These are phyloP conservation scores for Ciconia maguari DNA, from an alignment of 2,113 vertebrate species.

Conservation along the genomic window DNA sequence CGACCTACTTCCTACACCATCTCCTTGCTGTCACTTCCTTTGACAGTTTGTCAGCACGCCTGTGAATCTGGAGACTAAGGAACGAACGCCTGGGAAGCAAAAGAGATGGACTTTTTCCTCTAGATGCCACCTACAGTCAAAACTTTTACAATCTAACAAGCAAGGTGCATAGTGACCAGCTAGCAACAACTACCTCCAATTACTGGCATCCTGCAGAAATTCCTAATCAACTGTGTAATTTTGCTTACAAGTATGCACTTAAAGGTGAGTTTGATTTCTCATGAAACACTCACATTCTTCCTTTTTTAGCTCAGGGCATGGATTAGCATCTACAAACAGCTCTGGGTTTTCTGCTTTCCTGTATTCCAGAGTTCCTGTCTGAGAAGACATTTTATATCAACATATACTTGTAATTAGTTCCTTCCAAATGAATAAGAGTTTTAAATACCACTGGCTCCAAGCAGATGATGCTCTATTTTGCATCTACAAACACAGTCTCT, in stretches of 20 bases:
- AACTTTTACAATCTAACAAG: background rate
- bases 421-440: background rate
- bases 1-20: conserved; percentile 14
- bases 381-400: background rate
- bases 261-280: background rate
- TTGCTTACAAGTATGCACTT: background rate
- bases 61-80: background rate
- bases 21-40: conserved; percentile 50
- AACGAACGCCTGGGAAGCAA: background rate
- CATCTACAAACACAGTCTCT: background rate
- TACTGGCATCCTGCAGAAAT: conserved; percentile 6
- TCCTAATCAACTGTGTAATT: background rate
- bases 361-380: background rate
- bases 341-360: background rate
- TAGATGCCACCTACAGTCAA: conserved; percentile 20
- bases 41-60: background rate
- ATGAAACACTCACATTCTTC: background rate
- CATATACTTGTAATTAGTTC: background rate
- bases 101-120: background rate
- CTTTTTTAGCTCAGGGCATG: background rate
- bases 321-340: background rate
- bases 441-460: background rate
- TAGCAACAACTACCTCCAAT: conserved; percentile 2
- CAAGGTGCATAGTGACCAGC: background rate
- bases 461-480: background rate